Base-by-base conservation (phyloP, 2,113 vertebrate genomes). In the Etheostoma cragini region DNA sequence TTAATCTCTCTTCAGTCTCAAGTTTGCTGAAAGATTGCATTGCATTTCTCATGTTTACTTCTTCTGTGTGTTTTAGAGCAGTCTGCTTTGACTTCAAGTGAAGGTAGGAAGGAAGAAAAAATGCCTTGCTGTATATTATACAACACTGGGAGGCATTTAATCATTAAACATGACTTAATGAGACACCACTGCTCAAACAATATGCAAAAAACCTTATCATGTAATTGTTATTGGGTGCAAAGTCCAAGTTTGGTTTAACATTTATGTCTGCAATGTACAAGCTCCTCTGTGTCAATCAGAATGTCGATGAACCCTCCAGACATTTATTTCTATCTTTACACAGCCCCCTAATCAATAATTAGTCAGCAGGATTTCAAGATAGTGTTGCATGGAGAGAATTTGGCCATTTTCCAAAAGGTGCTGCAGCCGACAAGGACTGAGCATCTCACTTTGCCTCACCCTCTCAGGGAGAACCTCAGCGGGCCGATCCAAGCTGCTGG, bases 401-500 rank as follows among this genome's bases (percentile, higher is more conserved):
- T 68, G 54, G 35, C 60, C 46, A 54, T 85, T 83, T 88, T 65
- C 83, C 67, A 72, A 81, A 84, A 24, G 52, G 60, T 49, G 57
- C 16, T 13, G 56, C 79, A 78, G 78, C 72, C 64, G 30, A 74
- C 80, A 54, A 53, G 14, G 60, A n/a, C 69, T 57, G 71, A 83
- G 72, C 24, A 1, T 76, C 83, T 88, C 57, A 4, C 91, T 73
- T 89, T 79, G 61, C 6, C 87, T 75, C 67, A 2, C 58, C n/a
- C 81, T 80, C 91, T 85, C 81, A 96, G 96, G 88, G 85, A 83
- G 53, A 80, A 67, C 62, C 46, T 26, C 54, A 14, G 88, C 87
- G 19, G 88, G 94, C 57, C 93, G 91, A 12, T 84, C 78, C 11
- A 94, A 89, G 82, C 87, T 91, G 71, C 89, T 95, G 93, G 83